These are phyloP conservation scores for Chionomys nivalis DNA, from an alignment of 2,113 vertebrate genomes.

Conservation along the genomic window DNA sequence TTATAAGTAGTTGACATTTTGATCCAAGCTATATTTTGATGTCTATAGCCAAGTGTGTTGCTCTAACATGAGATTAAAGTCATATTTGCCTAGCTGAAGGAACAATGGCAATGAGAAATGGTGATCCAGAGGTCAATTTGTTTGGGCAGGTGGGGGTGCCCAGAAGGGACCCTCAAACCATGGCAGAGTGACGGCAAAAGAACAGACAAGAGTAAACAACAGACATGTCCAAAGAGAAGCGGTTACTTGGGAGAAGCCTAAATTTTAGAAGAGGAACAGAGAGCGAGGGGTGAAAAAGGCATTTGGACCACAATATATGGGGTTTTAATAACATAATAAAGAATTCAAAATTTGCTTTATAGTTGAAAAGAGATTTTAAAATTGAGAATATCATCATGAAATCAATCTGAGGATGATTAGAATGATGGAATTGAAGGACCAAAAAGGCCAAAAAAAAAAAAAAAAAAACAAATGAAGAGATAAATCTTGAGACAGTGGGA, in stretches of 20 bases:
- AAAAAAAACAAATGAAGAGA: background rate
- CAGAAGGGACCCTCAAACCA: background rate
- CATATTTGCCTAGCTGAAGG: background rate
- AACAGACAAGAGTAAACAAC: background rate
- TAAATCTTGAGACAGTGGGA: conserved; percentile 1
- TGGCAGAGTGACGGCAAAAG: background rate
- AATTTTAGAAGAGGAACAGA: background rate
- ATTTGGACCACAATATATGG: background rate
- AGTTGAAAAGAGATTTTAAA: background rate
- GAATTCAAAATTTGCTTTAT: conserved; percentile 15
- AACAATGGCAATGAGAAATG: background rate
- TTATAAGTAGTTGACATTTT: conserved; percentile 28
- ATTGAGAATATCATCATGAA: background rate
- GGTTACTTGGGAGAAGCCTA: background rate
- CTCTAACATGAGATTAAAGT: background rate
- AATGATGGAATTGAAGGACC: background rate
- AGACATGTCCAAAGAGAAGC: background rate
- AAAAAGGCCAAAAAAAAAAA: background rate
- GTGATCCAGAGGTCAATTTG: background rate
- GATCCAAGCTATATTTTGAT: background rate
- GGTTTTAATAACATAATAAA: background rate
- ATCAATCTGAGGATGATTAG: background rate
- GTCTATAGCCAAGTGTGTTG: background rate
- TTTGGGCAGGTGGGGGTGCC: background rate
- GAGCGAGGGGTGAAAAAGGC: background rate